These are phyloP conservation scores for Scomber japonicus DNA, from an alignment of 2,113 vertebrate genomes.

Conservation along the genomic window DNA sequence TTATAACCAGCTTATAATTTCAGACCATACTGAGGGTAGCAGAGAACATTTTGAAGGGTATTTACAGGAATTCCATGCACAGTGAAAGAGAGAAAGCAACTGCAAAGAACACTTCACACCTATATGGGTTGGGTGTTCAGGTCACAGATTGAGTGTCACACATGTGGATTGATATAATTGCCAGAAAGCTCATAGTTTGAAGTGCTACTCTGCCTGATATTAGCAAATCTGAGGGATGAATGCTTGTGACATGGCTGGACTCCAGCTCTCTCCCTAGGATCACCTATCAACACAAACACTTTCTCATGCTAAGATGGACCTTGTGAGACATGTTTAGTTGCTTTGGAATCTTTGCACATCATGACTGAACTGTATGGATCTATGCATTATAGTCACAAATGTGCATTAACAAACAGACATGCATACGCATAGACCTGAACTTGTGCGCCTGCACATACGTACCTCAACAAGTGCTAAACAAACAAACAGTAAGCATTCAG, in stretches of 20 bases:
- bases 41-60: slow-evolving; percentile 48
- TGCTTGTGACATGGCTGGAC: slow-evolving; percentile 25
- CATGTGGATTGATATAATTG: slow-evolving; percentile 25
- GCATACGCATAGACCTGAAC: slow-evolving; percentile 50
- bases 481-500: slow-evolving; percentile 83
- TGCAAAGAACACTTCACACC: slow-evolving; percentile 31
- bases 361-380: slow-evolving; percentile 32
- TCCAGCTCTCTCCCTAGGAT: slow-evolving; percentile 36
- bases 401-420: slow-evolving; percentile 46
- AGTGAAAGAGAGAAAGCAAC: neutral
- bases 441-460: slow-evolving; percentile 59
- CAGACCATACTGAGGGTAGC: slow-evolving; percentile 16
- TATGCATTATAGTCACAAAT: slow-evolving; percentile 51
- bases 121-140: slow-evolving; percentile 21
- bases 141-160: slow-evolving; percentile 51
- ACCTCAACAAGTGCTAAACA: slow-evolving; percentile 75
- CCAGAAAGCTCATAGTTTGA: slow-evolving; percentile 35
- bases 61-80: slow-evolving; percentile 38
- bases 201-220: slow-evolving; percentile 12
- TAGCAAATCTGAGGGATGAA: slow-evolving; percentile 38
- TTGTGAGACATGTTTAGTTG: slow-evolving; percentile 49
- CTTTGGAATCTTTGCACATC: slow-evolving; percentile 66
- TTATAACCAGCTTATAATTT: slow-evolving; percentile 58
- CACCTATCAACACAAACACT: slow-evolving; percentile 55
- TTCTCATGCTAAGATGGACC: slow-evolving; percentile 48